Conservation (phyloP, 2,113 vertebrate genomes). For the Aptenodytes forsteri region DNA sequence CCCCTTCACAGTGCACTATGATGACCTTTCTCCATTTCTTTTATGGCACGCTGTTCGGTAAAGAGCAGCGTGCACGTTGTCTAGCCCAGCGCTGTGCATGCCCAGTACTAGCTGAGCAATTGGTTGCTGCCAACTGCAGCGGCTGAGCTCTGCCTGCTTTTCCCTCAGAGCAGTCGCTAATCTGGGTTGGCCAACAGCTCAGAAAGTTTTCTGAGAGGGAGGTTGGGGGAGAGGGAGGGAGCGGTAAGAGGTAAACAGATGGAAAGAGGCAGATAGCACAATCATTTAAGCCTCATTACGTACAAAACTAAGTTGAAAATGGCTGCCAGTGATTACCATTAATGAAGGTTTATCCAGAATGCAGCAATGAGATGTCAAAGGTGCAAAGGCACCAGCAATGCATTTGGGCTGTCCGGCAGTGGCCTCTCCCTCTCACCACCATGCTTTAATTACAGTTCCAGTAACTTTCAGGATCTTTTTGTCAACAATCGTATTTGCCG, state of each 20-base stretch:
- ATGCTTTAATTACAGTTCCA: not conserved
- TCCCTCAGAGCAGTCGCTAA: not conserved
- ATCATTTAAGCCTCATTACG: not conserved
- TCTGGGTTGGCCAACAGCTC: not conserved
- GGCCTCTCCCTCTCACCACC: not conserved
- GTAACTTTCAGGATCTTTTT: not conserved
- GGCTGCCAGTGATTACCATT: not conserved
- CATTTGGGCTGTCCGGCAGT: not conserved
- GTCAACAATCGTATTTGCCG: not conserved
- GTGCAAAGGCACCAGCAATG: not conserved
- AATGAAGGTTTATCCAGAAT: not conserved
- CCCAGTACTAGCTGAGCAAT: not conserved
- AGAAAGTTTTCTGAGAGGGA: not conserved
- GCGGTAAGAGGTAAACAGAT: not conserved
- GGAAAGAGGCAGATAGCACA: not conserved
- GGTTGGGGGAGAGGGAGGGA: not conserved
- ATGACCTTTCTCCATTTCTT: not conserved
- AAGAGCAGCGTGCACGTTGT: accelerated
- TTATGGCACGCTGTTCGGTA: not conserved
- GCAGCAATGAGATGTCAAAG: not conserved
- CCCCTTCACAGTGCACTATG: accelerated
- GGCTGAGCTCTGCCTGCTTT: not conserved
- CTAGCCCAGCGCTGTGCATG: not conserved
- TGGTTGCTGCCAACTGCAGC: not conserved
- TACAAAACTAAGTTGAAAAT: not conserved